Conservation (phyloP, 2,113 vertebrate species). For the Calypte anna region DNA sequence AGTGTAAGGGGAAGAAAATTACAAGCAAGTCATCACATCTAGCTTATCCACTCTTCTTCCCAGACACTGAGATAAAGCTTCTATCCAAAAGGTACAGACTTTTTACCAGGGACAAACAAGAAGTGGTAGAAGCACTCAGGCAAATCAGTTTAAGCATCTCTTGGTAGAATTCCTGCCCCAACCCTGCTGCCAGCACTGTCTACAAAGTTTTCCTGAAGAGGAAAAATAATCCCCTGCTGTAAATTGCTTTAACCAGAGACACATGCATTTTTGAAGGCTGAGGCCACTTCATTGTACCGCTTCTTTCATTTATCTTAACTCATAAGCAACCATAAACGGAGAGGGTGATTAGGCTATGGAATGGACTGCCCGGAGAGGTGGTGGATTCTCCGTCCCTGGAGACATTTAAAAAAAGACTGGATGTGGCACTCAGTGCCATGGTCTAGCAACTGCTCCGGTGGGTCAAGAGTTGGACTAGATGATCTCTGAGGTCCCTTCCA, state of each 20-base stretch:
- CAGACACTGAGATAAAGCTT: background rate
- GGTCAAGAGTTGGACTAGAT: too few species aligned
- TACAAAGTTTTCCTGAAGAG: background rate
- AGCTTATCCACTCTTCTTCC: background rate
- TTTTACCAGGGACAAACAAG: background rate
- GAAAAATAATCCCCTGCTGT: background rate
- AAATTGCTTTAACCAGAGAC: background rate
- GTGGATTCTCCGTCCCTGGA: too few species aligned
- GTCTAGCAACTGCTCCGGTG: too few species aligned
- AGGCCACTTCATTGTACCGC: background rate
- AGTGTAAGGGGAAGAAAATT: background rate
- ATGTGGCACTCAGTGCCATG: too few species aligned
- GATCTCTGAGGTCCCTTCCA: too few species aligned
- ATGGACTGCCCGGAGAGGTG: too few species aligned
- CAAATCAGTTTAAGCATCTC: background rate
- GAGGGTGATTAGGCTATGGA: too few species aligned
- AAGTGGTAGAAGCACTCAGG: background rate
- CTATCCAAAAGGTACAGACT: background rate
- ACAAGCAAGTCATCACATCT: background rate
- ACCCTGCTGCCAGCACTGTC: background rate
- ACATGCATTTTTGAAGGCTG: background rate
- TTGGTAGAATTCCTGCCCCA: background rate
- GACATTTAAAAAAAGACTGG: too few species aligned
- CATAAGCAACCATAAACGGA: fast-evolving
- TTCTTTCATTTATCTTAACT: background rate